Conservation (phyloP, 2,888 invertebrate species). For the Synergus umbraculus region DNA sequence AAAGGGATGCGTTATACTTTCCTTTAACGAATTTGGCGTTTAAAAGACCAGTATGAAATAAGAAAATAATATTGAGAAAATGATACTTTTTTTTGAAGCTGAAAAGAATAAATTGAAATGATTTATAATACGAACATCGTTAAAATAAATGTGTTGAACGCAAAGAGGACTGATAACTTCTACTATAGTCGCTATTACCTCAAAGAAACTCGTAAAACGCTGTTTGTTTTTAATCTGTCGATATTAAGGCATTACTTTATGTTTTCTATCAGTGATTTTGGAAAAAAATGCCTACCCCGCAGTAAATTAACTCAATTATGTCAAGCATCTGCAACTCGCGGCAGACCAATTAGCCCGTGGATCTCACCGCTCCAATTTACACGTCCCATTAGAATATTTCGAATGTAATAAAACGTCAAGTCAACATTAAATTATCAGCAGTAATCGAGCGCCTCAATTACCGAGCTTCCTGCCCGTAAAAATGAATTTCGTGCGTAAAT, state of each 20-base stretch:
- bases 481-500: constrained; percentile 39
- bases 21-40: constrained; percentile 17
- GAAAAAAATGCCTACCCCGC: constrained; percentile 1
- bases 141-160: background rate
- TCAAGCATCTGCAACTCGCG: constrained; percentile 28
- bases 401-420: constrained; percentile 40
- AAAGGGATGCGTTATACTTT: constrained; percentile 23
- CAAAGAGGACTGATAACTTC: background rate
- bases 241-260: constrained; percentile 23
- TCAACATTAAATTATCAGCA: constrained; percentile 38
- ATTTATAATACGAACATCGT: too few relatives aligned
- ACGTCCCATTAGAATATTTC: constrained; percentile 41
- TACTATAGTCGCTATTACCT: constrained; percentile 3
- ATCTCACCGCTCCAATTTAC: constrained; percentile 38
- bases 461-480: constrained; percentile 31
- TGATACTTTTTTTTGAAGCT: too few relatives aligned
- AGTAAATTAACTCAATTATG: constrained; percentile 38
- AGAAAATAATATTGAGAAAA: background rate
- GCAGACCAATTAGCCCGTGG: constrained; percentile 28
- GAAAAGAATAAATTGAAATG: too few relatives aligned
- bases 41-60: background rate
- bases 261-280: constrained; percentile 6
- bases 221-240: constrained; percentile 25
- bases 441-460: constrained; percentile 37
- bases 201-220: constrained; percentile 4